A percentile compares a stretch with the other conserved stretches of the same genome.
These are phyloP conservation scores for Ammodytes dubius DNA, from an alignment of 2,113 vertebrate species.

Conservation along the genomic window DNA sequence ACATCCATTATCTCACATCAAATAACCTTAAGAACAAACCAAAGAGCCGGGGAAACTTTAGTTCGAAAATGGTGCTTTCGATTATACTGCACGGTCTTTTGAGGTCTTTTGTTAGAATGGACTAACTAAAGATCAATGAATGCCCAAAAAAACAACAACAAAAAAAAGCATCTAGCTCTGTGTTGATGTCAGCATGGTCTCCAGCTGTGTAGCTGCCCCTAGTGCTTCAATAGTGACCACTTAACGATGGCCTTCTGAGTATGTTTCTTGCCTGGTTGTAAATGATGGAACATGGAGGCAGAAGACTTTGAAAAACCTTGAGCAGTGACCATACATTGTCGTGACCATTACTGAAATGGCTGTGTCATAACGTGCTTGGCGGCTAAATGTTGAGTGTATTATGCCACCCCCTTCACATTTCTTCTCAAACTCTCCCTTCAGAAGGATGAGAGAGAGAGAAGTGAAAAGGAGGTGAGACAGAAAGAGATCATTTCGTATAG, in stretches of 20 bases:
- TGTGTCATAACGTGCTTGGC: background rate
- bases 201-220: background rate
- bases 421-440: background rate
- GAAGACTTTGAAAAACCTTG: background rate
- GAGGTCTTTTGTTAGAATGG: background rate
- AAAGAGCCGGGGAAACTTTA: background rate
- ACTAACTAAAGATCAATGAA: background rate
- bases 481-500: background rate
- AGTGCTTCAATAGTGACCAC: slow-evolving; percentile 8
- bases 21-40: slow-evolving; percentile 36
- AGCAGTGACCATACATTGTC: background rate
- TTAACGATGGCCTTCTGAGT: slow-evolving; percentile 47
- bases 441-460: background rate
- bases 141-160: background rate
- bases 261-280: background rate
- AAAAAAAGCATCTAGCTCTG: background rate
- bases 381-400: background rate
- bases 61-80: background rate
- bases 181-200: background rate
- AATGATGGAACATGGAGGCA: slow-evolving; percentile 1
- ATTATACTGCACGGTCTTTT: slow-evolving; percentile 14
- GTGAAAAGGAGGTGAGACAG: background rate
- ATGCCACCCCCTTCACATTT: background rate
- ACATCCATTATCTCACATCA: slow-evolving; percentile 71
- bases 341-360: background rate